phyloP scores from a whole-genome alignment of 2,113 vertebrate genomes.

The Labeo rohita region DNA sequence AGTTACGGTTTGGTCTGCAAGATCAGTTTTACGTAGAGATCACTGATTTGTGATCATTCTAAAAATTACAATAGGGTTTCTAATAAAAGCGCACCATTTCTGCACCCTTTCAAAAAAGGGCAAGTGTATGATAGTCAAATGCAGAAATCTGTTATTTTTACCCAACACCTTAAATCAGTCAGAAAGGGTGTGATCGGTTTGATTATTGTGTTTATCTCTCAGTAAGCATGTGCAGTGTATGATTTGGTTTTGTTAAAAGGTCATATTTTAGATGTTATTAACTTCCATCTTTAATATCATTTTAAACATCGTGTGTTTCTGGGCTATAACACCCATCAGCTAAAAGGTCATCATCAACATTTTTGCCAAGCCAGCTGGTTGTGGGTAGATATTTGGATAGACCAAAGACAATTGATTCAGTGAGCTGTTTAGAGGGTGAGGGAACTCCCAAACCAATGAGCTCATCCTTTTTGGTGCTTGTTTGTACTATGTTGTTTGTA shows the following conservation, averaged over 20 bases:
- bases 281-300: neutral
- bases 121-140: neutral
- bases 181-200: neutral
- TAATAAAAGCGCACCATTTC: neutral
- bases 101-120: neutral
- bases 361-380: slow-evolving; percentile 19
- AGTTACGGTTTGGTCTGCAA: too few species aligned
- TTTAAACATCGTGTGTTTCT: neutral
- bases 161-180: neutral
- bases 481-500: neutral
- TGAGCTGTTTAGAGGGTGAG: neutral
- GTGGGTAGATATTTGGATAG: slow-evolving; percentile 40
- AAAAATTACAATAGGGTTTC: too few species aligned
- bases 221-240: neutral
- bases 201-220: neutral
- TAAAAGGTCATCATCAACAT: slow-evolving; percentile 20
- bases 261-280: neutral
- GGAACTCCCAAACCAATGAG: neutral
- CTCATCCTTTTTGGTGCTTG: neutral
- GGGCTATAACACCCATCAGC: slow-evolving; percentile 10
- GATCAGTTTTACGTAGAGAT: too few species aligned
- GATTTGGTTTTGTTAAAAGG: neutral
- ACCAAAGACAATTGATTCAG: neutral
- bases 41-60: too few species aligned
- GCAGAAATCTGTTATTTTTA: neutral